These are phyloP conservation scores for Paramuricea clavata DNA, from an alignment of 92 coral and sea anemone species.

Conservation along the genomic window DNA sequence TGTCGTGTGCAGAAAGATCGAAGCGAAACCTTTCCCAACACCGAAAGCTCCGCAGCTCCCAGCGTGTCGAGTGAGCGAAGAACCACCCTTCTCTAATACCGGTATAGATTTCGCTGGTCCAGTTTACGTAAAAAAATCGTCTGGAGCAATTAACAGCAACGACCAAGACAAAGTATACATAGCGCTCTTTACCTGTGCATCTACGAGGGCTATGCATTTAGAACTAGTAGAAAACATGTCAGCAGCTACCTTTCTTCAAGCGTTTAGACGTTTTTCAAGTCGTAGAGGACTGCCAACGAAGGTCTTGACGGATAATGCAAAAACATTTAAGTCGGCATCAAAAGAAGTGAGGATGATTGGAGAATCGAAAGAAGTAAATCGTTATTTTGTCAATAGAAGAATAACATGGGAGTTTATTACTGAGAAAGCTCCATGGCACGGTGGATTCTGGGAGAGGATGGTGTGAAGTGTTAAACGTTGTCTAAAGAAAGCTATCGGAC, in stretches of 20 bases:
- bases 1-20: not conserved
- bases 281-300: not conserved
- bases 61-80: not conserved
- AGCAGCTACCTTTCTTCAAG: too few relatives aligned
- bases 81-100: not conserved
- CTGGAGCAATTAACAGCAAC: too few relatives aligned
- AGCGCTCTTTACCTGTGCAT: not conserved
- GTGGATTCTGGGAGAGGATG: too few relatives aligned
- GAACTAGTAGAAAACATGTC: too few relatives aligned
- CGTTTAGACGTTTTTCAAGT: not conserved
- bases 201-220: not conserved
- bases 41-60: not conserved
- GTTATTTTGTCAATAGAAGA: too few relatives aligned
- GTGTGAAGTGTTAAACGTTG: too few relatives aligned
- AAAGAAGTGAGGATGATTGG: conserved; percentile 44
- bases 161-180: not conserved
- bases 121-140: not conserved
- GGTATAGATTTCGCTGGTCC: not conserved
- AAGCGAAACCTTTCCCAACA: not conserved
- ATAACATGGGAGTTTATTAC: too few relatives aligned
- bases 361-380: too few relatives aligned
- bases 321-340: conserved; percentile 32
- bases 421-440: too few relatives aligned
- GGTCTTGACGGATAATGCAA: conserved; percentile 35
- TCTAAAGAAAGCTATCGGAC: too few relatives aligned